Evolutionary conservation across 2,888 invertebrate genomes (phyloP).

Genomic region (Chymomyza amoena): DNA sequence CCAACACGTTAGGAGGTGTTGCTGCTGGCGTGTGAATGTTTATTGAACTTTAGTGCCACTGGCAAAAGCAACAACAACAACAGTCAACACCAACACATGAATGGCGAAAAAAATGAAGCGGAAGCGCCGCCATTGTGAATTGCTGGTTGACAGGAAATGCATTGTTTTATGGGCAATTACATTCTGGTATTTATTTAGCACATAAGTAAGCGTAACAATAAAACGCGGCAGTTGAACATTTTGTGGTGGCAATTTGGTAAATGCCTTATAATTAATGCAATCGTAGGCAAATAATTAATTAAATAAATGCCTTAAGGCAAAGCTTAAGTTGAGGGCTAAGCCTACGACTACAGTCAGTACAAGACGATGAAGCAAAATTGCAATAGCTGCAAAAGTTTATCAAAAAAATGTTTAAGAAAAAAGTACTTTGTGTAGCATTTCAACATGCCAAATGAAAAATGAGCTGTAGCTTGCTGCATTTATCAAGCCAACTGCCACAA

Average conservation of each 20-base stretch:
- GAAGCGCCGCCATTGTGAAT: slow-evolving; percentile 41
- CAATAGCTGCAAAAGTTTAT: not conserved
- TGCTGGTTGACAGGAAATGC: slow-evolving; percentile 52
- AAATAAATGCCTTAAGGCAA: slow-evolving; percentile 16
- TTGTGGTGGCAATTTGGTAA: not conserved
- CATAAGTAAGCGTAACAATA: not conserved
- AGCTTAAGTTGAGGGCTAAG: not conserved
- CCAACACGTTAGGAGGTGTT: not conserved
- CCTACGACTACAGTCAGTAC: not conserved
- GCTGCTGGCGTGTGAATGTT: slow-evolving; percentile 37
- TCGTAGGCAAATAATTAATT: slow-evolving; percentile 59
- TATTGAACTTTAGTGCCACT: slow-evolving; percentile 44
- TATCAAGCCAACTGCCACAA: slow-evolving; percentile 53
- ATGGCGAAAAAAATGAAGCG: slow-evolving; percentile 33
- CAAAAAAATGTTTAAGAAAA: slow-evolving; percentile 1
- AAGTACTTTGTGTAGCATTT: not conserved
- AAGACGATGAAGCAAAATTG: not conserved
- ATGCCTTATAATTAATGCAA: slow-evolving; percentile 49
- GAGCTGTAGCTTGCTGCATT: slow-evolving; percentile 50
- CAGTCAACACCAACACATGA: not conserved
- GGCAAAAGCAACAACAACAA: not conserved
- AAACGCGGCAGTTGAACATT: no score
- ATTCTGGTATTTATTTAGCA: slow-evolving; percentile 52
- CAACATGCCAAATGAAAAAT: slow-evolving; percentile 34
- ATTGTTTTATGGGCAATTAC: slow-evolving; percentile 69